Evolutionary conservation across 1,140 invertebrate species (phyloP).

Genomic region (Papilio helenus): DNA sequence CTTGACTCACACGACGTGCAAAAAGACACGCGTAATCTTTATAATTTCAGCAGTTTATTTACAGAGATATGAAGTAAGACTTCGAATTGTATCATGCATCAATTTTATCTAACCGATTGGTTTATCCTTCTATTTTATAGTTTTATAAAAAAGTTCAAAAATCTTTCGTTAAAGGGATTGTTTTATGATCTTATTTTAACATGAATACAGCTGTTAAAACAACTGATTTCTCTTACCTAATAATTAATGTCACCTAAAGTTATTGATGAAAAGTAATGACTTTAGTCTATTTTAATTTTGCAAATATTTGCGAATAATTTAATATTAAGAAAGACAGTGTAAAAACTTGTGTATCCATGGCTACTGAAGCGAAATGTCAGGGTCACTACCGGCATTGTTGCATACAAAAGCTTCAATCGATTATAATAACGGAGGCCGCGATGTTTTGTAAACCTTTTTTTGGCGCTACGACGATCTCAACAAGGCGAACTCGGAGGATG

Average conservation of each 20-base stretch:
- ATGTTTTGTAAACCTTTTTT: slow-evolving; percentile 18
- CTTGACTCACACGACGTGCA: slow-evolving; percentile 1
- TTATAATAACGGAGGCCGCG: slow-evolving; percentile 15
- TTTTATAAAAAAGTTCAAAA: background rate
- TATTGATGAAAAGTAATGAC: too few relatives aligned
- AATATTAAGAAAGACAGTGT: background rate
- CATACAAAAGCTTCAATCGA: background rate
- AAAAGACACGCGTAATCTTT: slow-evolving; percentile 3
- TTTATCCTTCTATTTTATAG: background rate
- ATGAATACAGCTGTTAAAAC: too few relatives aligned
- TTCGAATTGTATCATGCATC: background rate
- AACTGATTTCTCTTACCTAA: background rate
- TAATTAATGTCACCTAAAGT: too few relatives aligned
- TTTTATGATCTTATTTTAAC: background rate
- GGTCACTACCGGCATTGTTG: slow-evolving; percentile 10
- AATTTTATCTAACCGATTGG: background rate
- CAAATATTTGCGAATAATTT: background rate
- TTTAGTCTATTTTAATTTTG: too few relatives aligned
- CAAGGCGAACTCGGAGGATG: slow-evolving; percentile 5
- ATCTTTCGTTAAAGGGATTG: background rate
- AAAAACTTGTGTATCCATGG: background rate
- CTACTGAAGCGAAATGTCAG: background rate
- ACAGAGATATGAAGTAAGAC: slow-evolving; percentile 13
- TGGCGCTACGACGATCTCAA: background rate
- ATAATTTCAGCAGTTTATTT: background rate